Percentiles rank a stretch among this genome's conserved stretches.
Evolutionary conservation across 2,113 vertebrate species (phyloP).

Genomic region (Agelaius phoeniceus): DNA sequence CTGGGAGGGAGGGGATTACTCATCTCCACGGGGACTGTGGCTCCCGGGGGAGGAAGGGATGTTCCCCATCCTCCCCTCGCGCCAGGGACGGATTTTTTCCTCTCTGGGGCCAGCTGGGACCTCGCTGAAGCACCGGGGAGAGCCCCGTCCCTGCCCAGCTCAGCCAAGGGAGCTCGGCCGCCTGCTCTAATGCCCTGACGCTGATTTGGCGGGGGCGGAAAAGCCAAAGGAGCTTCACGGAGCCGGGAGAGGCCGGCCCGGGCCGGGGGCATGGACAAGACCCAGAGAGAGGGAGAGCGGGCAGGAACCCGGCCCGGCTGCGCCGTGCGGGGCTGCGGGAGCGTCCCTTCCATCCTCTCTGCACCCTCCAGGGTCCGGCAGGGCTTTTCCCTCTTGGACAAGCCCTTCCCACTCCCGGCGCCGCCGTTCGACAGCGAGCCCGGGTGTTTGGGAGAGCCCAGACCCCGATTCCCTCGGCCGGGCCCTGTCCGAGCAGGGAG

Average conservation of each 20-base stretch:
- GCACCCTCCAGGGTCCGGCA: accelerated
- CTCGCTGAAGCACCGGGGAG: background rate
- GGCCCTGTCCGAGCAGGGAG: background rate
- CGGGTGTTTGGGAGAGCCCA: background rate
- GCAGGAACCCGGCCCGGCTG: background rate
- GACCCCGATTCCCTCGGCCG: accelerated
- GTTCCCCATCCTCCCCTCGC: background rate
- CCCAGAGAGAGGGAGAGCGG: background rate
- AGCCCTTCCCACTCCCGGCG: background rate
- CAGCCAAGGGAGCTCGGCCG: background rate
- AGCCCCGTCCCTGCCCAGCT: accelerated
- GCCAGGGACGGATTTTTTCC: background rate
- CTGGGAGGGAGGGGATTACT: background rate
- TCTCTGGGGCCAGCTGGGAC: background rate
- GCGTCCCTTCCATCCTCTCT: background rate
- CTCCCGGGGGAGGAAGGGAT: background rate
- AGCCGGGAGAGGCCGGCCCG: background rate
- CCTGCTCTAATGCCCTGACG: background rate
- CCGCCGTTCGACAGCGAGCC: no score
- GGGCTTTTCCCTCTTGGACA: accelerated
- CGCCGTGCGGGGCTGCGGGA: background rate
- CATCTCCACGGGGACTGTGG: background rate
- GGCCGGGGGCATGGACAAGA: background rate
- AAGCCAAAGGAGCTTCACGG: background rate
- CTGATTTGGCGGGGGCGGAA: background rate